These are phyloP conservation scores for Corvus moneduloides DNA, from an alignment of 2,113 vertebrate genomes.

Conservation along the genomic window DNA sequence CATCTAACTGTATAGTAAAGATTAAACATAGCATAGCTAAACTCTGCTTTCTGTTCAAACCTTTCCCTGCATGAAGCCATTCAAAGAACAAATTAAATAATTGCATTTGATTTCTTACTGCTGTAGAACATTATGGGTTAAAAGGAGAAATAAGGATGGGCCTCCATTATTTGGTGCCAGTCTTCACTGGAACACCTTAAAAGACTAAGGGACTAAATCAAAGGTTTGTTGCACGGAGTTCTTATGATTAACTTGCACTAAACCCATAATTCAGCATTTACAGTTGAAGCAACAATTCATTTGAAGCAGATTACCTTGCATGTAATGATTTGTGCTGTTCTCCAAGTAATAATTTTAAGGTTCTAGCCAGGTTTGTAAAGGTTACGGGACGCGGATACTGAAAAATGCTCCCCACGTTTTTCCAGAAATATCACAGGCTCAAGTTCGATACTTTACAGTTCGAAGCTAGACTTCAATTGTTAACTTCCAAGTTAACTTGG, in stretches of 20 bases:
- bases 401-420: neutral
- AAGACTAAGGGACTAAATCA: neutral
- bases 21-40: neutral
- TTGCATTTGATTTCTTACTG: neutral
- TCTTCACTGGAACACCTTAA: neutral
- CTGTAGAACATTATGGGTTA: neutral
- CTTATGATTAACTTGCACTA: neutral
- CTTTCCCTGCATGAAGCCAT: neutral
- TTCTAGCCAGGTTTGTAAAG: neutral
- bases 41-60: neutral
- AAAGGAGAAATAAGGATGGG: neutral
- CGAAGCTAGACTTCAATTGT: neutral
- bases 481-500: neutral
- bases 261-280: neutral
- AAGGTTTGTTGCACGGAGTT: neutral
- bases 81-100: neutral
- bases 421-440: neutral
- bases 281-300: neutral
- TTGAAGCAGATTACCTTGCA: neutral
- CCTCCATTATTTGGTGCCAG: neutral
- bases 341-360: neutral
- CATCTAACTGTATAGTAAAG: neutral
- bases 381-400: neutral
- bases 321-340: neutral
- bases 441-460: neutral